Evolutionary conservation across 2,113 vertebrate genomes (phyloP).

Genomic region (Grantiella picta): DNA sequence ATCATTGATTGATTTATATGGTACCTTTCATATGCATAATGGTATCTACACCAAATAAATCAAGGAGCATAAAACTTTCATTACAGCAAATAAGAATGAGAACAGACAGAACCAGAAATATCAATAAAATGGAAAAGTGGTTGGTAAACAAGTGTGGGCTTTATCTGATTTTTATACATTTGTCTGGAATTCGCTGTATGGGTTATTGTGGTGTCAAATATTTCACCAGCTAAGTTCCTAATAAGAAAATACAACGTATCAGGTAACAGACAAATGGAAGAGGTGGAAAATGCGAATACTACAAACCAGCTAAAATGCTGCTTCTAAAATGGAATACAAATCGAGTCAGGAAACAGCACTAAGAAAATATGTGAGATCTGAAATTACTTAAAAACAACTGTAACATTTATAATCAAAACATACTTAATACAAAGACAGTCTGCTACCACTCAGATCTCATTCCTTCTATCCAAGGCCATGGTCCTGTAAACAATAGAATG

Average conservation of each 20-base stretch:
- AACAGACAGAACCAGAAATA: background rate
- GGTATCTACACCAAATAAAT: conserved; percentile 34
- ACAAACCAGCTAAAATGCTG: background rate
- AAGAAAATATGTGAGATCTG: background rate
- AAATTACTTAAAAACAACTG: background rate
- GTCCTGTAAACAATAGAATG: background rate
- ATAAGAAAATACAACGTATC: background rate
- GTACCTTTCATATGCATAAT: background rate
- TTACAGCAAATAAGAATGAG: conserved; percentile 20
- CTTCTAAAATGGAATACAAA: background rate
- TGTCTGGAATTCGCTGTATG: background rate
- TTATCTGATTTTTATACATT: conserved; percentile 11
- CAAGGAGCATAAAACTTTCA: conserved; percentile 11
- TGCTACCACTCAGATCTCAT: background rate
- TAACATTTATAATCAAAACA: conserved; percentile 17
- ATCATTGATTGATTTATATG: conserved; percentile 35
- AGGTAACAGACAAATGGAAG: background rate
- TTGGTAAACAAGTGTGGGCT: background rate
- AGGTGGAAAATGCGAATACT: background rate
- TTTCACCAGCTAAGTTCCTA: background rate
- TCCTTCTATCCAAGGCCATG: background rate
- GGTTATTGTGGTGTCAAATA: background rate
- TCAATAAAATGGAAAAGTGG: conserved; percentile 1
- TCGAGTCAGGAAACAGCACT: background rate
- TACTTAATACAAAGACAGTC: background rate